Percentiles rank a stretch among this genome's conserved stretches.
phyloP scores from a whole-genome alignment of 2,113 vertebrate species.

The Neopipo cinnamomea region DNA sequence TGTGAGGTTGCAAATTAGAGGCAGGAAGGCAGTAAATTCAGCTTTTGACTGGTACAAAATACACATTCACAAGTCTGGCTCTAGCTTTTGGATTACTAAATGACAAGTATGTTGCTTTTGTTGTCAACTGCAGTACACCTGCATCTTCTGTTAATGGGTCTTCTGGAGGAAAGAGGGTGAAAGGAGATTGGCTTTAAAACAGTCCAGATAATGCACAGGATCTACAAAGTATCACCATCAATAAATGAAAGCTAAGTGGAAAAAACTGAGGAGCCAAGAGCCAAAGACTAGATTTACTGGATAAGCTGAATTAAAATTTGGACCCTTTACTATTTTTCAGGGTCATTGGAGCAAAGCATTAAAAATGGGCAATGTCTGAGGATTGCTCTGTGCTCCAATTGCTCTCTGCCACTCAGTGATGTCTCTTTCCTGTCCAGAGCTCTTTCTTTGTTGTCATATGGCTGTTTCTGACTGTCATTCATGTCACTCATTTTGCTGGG shows the following conservation, averaged over 20 bases:
- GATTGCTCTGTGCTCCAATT: not conserved
- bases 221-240: not conserved
- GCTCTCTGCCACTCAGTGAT: not conserved
- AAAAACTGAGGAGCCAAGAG: not conserved
- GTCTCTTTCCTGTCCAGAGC: not conserved
- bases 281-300: not conserved
- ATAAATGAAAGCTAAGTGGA: not conserved
- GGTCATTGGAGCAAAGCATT: not conserved
- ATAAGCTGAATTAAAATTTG: not conserved
- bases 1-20: not conserved
- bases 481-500: not conserved
- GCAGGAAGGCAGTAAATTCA: not conserved
- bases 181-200: not conserved
- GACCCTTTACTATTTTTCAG: not conserved
- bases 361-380: not conserved
- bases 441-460: not conserved
- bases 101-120: not conserved
- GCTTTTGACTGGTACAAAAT: not conserved
- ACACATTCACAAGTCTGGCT: not conserved
- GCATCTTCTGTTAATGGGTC: not conserved
- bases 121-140: not conserved
- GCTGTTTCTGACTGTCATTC: not conserved
- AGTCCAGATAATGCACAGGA: not conserved
- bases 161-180: not conserved
- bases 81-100: not conserved